Conservation (phyloP, 2,888 invertebrate species). For the Mylabris sibirica region DNA sequence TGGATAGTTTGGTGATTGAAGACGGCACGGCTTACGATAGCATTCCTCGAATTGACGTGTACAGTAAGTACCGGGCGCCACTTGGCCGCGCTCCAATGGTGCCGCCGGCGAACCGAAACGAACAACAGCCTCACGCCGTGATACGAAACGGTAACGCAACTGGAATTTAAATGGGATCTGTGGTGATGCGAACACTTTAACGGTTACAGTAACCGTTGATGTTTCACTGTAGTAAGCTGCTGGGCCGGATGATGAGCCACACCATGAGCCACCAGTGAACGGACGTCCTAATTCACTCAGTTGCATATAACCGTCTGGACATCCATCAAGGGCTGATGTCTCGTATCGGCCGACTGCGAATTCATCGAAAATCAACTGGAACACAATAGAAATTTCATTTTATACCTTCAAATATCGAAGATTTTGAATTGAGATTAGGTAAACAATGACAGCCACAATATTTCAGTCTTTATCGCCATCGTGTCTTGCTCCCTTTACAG, state of each 20-base stretch:
- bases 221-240: conserved; percentile 91
- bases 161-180: conserved; percentile 82
- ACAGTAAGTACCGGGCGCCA: conserved; percentile 70
- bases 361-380: conserved; percentile 83
- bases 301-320: conserved; percentile 89
- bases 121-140: conserved; percentile 80
- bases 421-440: not conserved
- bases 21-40: conserved; percentile 83
- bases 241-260: conserved; percentile 80
- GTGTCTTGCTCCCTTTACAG: not conserved
- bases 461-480: not conserved
- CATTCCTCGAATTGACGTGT: conserved; percentile 85
- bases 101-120: conserved; percentile 79
- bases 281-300: conserved; percentile 85
- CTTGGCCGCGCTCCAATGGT: conserved; percentile 83
- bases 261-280: conserved; percentile 91
- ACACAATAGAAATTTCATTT: conserved; percentile 41
- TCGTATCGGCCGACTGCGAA: conserved; percentile 87
- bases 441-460: not conserved
- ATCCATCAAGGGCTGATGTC: conserved; percentile 76
- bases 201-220: conserved; percentile 85
- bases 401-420: not conserved
- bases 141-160: conserved; percentile 82
- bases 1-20: conserved; percentile 91
- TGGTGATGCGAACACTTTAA: conserved; percentile 77